Percentiles rank a stretch among this genome's conserved stretches.
These are phyloP conservation scores for Centropus unirufus DNA, from an alignment of 2,113 vertebrate species.

Conservation along the genomic window DNA sequence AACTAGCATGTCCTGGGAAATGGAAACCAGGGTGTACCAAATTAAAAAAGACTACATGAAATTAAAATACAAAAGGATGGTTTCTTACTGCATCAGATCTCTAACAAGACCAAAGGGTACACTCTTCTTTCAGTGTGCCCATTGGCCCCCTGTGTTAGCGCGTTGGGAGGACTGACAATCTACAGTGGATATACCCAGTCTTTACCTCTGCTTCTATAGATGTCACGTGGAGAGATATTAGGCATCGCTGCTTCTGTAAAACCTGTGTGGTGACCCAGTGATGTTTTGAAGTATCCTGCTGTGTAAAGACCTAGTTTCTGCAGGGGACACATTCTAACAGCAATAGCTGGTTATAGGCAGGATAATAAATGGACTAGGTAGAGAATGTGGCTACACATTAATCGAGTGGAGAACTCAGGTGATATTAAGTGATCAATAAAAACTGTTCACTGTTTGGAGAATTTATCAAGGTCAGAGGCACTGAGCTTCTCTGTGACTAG, in stretches of 20 bases:
- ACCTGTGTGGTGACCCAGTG: slow-evolving; percentile 73
- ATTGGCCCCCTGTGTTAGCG: neutral
- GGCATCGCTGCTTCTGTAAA: slow-evolving; percentile 74
- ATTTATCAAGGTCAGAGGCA: slow-evolving; percentile 79
- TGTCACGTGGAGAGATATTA: slow-evolving; percentile 75
- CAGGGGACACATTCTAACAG: slow-evolving; percentile 70
- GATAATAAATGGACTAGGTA: slow-evolving; percentile 77
- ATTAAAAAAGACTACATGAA: neutral
- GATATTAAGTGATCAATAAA: slow-evolving; percentile 78
- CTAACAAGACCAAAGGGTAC: neutral
- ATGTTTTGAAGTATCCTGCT: slow-evolving; percentile 78
- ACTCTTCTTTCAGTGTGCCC: neutral
- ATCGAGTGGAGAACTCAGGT: slow-evolving; percentile 64
- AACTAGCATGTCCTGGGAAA: neutral
- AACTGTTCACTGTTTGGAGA: slow-evolving; percentile 67
- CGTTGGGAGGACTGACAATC: slow-evolving; percentile 33
- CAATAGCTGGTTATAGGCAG: slow-evolving; percentile 74
- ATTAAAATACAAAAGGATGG: neutral
- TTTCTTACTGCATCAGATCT: neutral
- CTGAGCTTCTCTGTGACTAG: slow-evolving; percentile 16
- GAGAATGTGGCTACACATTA: slow-evolving; percentile 72
- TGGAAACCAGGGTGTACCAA: neutral
- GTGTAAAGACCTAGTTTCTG: slow-evolving; percentile 83
- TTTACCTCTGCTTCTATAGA: slow-evolving; percentile 73
- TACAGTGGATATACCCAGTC: slow-evolving; percentile 48